phyloP scores from a whole-genome alignment of 2,888 invertebrate species.

The Athetis lepigone region DNA sequence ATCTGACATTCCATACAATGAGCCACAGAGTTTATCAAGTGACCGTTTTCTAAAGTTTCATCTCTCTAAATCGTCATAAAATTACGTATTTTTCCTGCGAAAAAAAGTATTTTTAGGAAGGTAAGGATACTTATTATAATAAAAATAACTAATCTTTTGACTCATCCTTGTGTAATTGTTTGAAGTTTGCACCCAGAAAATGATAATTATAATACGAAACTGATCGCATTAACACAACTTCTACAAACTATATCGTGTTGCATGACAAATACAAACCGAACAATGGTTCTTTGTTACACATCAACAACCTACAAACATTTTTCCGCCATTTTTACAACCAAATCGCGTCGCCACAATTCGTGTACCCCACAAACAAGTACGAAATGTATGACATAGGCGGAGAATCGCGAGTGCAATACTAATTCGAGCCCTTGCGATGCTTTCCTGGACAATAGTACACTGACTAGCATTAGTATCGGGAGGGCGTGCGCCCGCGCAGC shows the following conservation, averaged over 20 bases:
- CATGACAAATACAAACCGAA: neutral
- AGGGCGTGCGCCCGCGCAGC: constrained; percentile 76
- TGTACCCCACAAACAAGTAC: constrained; percentile 44
- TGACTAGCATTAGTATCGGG: constrained; percentile 80
- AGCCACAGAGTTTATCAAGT: no score
- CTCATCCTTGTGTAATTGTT: no score
- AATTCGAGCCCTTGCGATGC: constrained; percentile 78
- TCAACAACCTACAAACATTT: constrained; percentile 1
- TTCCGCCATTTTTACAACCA: neutral
- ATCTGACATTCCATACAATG: no score
- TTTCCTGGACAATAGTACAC: constrained; percentile 81
- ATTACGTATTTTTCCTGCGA: no score
- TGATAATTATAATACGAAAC: no score
- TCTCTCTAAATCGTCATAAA: no score
- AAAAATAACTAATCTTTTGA: no score
- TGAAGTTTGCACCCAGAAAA: no score
- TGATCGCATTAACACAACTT: neutral
- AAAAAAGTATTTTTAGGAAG: no score
- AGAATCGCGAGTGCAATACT: constrained; percentile 76
- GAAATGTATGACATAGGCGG: constrained; percentile 53
- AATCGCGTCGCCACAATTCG: constrained; percentile 43
- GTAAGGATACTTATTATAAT: no score
- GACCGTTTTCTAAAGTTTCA: no score
- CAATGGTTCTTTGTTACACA: constrained; percentile 16
- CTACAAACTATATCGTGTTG: neutral